A percentile compares a stretch with the other conserved stretches of the same genome.
Evolutionary conservation across 2,113 vertebrate species (phyloP).

Genomic region (Astatotilapia flaviijosephi): DNA sequence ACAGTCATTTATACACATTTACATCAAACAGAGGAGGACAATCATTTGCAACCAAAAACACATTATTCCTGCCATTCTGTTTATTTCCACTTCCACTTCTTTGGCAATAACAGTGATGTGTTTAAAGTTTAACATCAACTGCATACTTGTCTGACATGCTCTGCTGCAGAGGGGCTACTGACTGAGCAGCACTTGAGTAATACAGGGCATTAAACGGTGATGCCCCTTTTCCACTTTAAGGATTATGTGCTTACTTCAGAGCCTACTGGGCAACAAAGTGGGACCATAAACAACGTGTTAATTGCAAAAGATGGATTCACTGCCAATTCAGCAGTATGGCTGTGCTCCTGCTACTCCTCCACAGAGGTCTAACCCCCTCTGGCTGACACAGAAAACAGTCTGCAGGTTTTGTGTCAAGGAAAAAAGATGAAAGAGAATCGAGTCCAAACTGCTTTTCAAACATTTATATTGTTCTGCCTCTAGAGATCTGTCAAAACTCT

Average conservation of each 20-base stretch:
- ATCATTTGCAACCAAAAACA: neutral
- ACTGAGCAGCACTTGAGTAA: slow-evolving; percentile 44
- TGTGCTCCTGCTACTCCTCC: neutral
- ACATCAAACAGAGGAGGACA: neutral
- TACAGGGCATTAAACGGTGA: slow-evolving; percentile 52
- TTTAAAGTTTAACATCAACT: neutral
- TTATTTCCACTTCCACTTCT: neutral
- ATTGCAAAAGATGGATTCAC: slow-evolving; percentile 53
- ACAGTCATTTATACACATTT: neutral
- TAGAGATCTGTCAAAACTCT: slow-evolving; percentile 42
- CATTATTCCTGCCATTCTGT: neutral
- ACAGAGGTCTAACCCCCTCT: slow-evolving; percentile 34
- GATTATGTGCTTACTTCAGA: slow-evolving; percentile 62
- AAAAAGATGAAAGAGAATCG: slow-evolving; percentile 54
- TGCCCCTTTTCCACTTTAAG: slow-evolving; percentile 48
- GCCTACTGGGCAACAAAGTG: slow-evolving; percentile 32
- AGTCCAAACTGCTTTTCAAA: slow-evolving; percentile 50
- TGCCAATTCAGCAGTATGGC: slow-evolving; percentile 47
- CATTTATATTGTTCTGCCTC: slow-evolving; percentile 54
- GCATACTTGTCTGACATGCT: slow-evolving; percentile 16
- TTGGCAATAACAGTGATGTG: neutral
- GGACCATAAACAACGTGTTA: slow-evolving; percentile 58
- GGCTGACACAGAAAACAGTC: slow-evolving; percentile 36
- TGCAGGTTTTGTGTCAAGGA: slow-evolving; percentile 39
- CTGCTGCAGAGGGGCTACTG: slow-evolving; percentile 30